A percentile compares a stretch with the other conserved stretches of the same genome.
These are phyloP conservation scores for Brachylomia viminalis DNA, from an alignment of 2,888 invertebrate species.

Conservation along the genomic window DNA sequence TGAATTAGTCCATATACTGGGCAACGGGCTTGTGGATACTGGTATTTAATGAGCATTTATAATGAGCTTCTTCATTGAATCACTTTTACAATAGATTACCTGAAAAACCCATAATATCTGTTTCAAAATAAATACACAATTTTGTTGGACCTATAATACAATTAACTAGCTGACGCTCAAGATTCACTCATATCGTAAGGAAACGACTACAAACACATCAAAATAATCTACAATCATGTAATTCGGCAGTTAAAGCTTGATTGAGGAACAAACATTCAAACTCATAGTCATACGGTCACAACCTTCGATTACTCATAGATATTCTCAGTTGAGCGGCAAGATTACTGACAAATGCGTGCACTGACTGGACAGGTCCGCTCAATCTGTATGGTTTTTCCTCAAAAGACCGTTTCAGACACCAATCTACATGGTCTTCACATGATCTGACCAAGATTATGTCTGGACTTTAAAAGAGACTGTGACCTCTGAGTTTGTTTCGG, in stretches of 20 bases:
- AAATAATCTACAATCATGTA: neutral
- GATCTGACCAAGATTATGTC: too few species aligned
- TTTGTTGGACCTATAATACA: too few species aligned
- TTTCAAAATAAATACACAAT: neutral
- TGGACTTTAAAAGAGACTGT: too few species aligned
- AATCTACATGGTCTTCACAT: too few species aligned
- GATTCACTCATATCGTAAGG: neutral
- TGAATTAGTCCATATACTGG: neutral
- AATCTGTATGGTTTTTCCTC: too few species aligned
- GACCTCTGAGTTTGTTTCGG: too few species aligned
- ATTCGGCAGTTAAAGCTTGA: neutral
- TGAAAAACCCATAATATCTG: neutral
- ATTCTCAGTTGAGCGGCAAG: too few species aligned
- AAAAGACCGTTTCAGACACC: too few species aligned
- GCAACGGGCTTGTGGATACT: neutral
- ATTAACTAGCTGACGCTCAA: too few species aligned
- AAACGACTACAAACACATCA: neutral
- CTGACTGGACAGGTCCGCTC: too few species aligned
- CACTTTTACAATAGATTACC: neutral
- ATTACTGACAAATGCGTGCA: too few species aligned
- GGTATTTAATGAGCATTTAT: neutral
- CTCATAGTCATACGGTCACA: neutral
- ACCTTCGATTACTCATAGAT: too few species aligned
- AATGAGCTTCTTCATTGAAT: slow-evolving; percentile 1
- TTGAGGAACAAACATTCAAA: neutral